phyloP scores from a whole-genome alignment of 2,113 vertebrate genomes.

The Pollimyrus isidori region DNA sequence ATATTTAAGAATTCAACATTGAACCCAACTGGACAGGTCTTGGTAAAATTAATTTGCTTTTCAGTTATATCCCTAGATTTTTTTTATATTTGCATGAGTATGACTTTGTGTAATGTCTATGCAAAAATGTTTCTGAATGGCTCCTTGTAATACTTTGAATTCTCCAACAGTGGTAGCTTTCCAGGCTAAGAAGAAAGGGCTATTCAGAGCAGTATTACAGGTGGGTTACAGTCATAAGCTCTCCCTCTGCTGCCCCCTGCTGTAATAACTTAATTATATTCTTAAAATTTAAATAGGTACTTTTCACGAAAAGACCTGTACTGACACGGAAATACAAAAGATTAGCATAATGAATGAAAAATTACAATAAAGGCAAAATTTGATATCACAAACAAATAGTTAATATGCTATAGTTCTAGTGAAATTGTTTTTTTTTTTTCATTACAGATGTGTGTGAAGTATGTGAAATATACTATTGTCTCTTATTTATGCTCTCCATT shows the following conservation, averaged over 20 bases:
- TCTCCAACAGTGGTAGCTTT: neutral
- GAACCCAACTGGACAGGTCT: neutral
- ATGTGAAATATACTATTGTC: constrained; percentile 40
- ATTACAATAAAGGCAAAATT: constrained; percentile 16
- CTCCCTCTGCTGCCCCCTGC: constrained; percentile 9
- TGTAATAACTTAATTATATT: constrained; percentile 9
- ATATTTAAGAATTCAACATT: neutral
- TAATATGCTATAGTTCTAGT: neutral
- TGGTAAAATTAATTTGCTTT: neutral
- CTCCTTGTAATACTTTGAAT: neutral
- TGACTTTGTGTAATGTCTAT: constrained; percentile 12
- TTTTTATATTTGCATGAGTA: constrained; percentile 13
- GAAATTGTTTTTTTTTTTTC: constrained; percentile 17
- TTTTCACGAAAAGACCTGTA: neutral
- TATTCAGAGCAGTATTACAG: constrained; percentile 21
- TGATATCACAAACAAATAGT: neutral
- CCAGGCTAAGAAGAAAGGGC: constrained; percentile 17
- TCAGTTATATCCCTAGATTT: neutral
- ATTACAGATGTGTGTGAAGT: constrained; percentile 25
- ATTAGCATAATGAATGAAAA: neutral
- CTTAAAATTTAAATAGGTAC: constrained; percentile 1
- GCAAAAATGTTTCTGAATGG: constrained; percentile 1
- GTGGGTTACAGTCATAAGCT: neutral
- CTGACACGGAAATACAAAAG: neutral
- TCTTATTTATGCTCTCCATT: constrained; percentile 37